These are phyloP conservation scores for Polypterus senegalus DNA, from an alignment of 2,113 vertebrate species.

Conservation along the genomic window DNA sequence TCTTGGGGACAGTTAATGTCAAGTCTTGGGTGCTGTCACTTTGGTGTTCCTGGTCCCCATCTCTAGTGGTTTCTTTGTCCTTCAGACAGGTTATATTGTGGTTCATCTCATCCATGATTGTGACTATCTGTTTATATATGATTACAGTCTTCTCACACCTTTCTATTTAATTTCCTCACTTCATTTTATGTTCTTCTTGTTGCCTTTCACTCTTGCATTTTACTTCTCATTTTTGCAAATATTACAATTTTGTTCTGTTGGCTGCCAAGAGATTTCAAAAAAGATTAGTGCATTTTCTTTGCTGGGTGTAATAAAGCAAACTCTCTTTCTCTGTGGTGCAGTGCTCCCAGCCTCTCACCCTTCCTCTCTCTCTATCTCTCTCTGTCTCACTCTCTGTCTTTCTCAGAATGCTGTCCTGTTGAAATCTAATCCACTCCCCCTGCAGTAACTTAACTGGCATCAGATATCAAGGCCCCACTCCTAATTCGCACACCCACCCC, in stretches of 20 bases:
- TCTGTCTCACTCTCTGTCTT: conserved; percentile 24
- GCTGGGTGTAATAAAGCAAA: conserved; percentile 17
- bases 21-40: conserved; percentile 15
- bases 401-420: conserved; percentile 45
- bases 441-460: too few relatives aligned
- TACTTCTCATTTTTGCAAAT: not conserved
- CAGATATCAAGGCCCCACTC: too few relatives aligned
- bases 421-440: conserved; percentile 50
- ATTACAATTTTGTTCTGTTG: too few relatives aligned
- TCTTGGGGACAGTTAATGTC: conserved; percentile 38
- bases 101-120: conserved; percentile 16
- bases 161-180: not conserved
- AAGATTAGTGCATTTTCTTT: conserved; percentile 17
- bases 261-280: not conserved
- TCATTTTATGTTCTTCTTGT: conserved; percentile 11
- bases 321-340: conserved; percentile 38
- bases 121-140: conserved; percentile 30
- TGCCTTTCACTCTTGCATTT: not conserved
- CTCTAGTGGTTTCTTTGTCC: conserved; percentile 39
- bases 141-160: conserved; percentile 35
- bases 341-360: conserved; percentile 17
- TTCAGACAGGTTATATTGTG: conserved; percentile 11
- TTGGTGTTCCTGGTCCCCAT: conserved; percentile 18
- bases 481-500: too few relatives aligned
- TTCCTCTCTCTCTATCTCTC: conserved; percentile 24